These are phyloP conservation scores for Sitobion miscanthi DNA, from an alignment of 1,140 invertebrate species.

Conservation along the genomic window DNA sequence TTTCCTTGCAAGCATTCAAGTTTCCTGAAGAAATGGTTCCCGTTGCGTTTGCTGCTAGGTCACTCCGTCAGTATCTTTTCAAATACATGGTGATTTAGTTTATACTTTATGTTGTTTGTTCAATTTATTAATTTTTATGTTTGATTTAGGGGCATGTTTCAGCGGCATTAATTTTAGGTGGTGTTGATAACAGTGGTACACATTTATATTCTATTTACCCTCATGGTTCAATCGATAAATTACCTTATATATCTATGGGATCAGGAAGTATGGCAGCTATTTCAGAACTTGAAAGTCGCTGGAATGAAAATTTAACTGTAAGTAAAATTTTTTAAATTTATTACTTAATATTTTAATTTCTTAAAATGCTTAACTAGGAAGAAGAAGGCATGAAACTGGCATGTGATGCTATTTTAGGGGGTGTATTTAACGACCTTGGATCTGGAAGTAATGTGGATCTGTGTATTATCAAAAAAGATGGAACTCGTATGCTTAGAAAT, in stretches of 20 bases:
- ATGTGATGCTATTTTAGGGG: slow-evolving; percentile 90
- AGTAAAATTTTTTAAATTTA: slow-evolving; percentile 49
- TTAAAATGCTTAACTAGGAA: slow-evolving; percentile 67
- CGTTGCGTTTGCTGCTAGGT: slow-evolving; percentile 84
- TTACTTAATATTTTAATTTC: neutral
- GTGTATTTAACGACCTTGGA: slow-evolving; percentile 96
- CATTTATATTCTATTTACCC: slow-evolving; percentile 92
- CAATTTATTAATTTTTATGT: slow-evolving; percentile 25
- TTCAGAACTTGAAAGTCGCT: slow-evolving; percentile 91
- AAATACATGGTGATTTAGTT: slow-evolving; percentile 73
- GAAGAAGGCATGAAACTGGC: slow-evolving; percentile 91
- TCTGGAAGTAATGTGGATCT: slow-evolving; percentile 96
- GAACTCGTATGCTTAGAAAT: slow-evolving; percentile 38
- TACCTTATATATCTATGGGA: slow-evolving; percentile 95
- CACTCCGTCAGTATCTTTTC: slow-evolving; percentile 94
- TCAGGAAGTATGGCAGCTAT: slow-evolving; percentile 97
- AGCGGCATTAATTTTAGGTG: slow-evolving; percentile 93
- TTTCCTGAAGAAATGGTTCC: slow-evolving; percentile 81
- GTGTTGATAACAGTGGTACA: slow-evolving; percentile 84
- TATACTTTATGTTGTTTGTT: neutral
- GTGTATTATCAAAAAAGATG: slow-evolving; percentile 87
- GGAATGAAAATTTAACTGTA: slow-evolving; percentile 81
- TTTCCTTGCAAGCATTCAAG: slow-evolving; percentile 90
- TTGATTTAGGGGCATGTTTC: slow-evolving; percentile 85
- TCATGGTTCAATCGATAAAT: slow-evolving; percentile 90